Conservation (phyloP, 2,888 invertebrate species). For the Dysmachus trigonus region DNA sequence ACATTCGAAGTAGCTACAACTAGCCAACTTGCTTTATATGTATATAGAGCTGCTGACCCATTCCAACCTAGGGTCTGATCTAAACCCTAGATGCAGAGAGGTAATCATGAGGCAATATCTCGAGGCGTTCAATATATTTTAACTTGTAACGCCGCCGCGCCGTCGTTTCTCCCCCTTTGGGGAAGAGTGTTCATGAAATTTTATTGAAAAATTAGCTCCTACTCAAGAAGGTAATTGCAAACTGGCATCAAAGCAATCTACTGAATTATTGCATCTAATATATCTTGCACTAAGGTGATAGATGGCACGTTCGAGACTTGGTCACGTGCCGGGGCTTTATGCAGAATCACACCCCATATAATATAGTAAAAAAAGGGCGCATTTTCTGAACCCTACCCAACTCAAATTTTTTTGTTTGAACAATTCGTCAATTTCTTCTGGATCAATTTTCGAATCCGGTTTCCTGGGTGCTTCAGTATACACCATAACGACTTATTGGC, state of each 20-base stretch:
- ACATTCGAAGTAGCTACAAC: background rate
- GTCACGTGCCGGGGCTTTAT: slow-evolving; percentile 46
- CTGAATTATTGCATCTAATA: background rate
- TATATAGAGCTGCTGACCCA: background rate
- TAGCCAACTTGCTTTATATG: background rate
- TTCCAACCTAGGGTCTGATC: background rate
- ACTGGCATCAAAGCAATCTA: slow-evolving; percentile 10
- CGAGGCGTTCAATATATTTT: background rate
- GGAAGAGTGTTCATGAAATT: background rate
- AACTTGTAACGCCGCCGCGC: background rate
- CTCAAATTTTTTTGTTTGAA: background rate
- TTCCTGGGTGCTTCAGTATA: background rate
- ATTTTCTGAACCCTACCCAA: background rate
- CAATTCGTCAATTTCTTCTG: slow-evolving; percentile 22
- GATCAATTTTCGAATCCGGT: slow-evolving; percentile 25
- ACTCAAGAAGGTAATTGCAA: slow-evolving; percentile 41
- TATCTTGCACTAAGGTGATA: slow-evolving; percentile 18
- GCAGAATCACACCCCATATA: background rate
- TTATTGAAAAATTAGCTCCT: slow-evolving; percentile 44
- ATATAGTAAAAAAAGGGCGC: too few species aligned
- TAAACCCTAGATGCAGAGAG: background rate
- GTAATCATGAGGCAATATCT: background rate
- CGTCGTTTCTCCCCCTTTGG: background rate
- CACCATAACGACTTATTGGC: background rate
- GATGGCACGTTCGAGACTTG: slow-evolving; percentile 46